Evolutionary conservation across 2,797 vertebrate species (phyloP), one percentile per base, ranked within the genome.

Genomic region (Lindbergichthys nudifrons): DNA sequence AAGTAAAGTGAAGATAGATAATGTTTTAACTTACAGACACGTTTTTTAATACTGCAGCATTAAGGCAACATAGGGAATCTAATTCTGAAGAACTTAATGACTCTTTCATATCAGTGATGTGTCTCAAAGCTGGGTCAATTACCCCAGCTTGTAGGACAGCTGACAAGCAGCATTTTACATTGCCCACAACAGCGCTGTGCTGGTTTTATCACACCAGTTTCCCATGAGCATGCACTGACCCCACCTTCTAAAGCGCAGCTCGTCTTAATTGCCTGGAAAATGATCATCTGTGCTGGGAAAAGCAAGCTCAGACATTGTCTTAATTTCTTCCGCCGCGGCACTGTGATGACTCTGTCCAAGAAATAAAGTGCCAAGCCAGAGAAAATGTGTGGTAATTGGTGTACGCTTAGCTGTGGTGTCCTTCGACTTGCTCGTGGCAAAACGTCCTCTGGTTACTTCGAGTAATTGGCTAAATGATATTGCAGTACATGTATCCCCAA

Each of bases 211-310:
- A 65, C 73, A 61, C 75, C 3, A 41, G 70, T 81, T 84, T 73
- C 88, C 85, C 83, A 77, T 83, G 87, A 87, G 84, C 82, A 65
- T 45, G 68, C 91, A 47, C 70, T 91, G 90, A 92, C 87, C 92
- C 87, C 80, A 72, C 85, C 82, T 69, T 80, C 79, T 46, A 80
- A 77, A 83, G 86, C 41, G 52, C 77, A 71, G 79, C 87, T 78
- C 80, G 18, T 88, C 88, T 88, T 93, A 93, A 93, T 93, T 92
- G 90, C 84, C 88, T 90, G 87, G 89, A 91, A 93, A 93, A 91
- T 89, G 45, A 86, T 90, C 91, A 89, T 91, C 91, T 92, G 91
- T 80, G 81, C 87, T 51, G 78, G 67, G 78, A 84, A 82, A 85
- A 72, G 80, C 65, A 18, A 73, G 81, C 79, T 85, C 70, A 59